phyloP scores from a whole-genome alignment of 2,113 vertebrate species.

The Ceyx melanurus region DNA sequence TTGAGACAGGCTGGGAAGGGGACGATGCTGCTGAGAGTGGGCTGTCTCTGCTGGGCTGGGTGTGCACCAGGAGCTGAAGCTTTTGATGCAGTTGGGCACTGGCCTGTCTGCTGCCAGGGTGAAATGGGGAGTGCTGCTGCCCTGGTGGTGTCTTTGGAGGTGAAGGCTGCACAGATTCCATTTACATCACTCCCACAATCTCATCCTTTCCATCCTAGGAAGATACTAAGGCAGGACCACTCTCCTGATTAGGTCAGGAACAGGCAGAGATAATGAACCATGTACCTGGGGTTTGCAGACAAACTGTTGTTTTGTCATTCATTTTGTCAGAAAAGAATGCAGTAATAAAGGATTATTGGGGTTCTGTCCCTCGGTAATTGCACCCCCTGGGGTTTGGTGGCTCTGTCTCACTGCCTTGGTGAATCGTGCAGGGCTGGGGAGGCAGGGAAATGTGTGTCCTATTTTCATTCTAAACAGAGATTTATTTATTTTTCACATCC shows the following conservation, averaged over 20 bases:
- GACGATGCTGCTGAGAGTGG: not conserved
- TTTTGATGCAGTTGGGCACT: rapidly evolving
- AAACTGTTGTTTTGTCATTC: not conserved
- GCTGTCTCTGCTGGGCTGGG: not conserved
- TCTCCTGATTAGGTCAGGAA: rapidly evolving
- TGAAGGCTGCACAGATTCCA: not conserved
- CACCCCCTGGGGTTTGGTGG: not conserved
- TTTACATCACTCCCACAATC: not conserved
- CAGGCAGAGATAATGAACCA: not conserved
- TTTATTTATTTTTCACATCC: not conserved
- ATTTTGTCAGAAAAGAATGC: not conserved
- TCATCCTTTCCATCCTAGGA: not conserved
- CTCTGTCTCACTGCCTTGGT: not conserved
- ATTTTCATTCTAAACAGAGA: not conserved
- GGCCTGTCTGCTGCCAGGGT: not conserved
- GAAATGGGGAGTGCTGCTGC: not conserved
- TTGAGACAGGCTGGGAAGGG: not conserved
- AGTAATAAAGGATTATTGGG: not conserved
- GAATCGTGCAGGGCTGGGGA: not conserved
- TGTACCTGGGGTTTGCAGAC: rapidly evolving
- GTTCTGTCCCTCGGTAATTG: not conserved
- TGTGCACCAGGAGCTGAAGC: not conserved
- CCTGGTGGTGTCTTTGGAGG: not conserved
- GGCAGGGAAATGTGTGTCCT: not conserved
- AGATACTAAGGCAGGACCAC: not conserved